phyloP scores from a whole-genome alignment of 2,113 vertebrate genomes.

The Irena cyanogastra region DNA sequence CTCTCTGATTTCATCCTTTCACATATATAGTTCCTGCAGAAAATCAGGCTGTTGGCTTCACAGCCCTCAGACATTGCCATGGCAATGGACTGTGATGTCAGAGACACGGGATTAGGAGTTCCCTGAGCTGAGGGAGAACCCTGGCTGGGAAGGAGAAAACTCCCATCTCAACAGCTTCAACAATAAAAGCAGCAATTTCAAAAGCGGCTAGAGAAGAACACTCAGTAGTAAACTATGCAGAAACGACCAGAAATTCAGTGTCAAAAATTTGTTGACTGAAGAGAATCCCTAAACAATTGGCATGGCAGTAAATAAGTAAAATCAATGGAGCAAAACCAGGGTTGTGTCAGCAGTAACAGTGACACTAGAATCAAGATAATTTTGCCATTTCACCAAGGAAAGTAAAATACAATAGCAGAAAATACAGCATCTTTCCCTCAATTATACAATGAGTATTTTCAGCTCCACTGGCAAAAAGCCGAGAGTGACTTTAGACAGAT shows the following conservation, averaged over 20 bases:
- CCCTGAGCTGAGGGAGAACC: not conserved
- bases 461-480: not conserved
- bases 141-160: not conserved
- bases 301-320: not conserved
- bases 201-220: not conserved
- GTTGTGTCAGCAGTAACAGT: not conserved
- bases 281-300: not conserved
- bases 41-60: not conserved
- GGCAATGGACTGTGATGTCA: not conserved
- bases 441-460: not conserved
- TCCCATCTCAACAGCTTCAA: not conserved
- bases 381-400: not conserved
- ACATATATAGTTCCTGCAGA: not conserved
- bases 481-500: not conserved
- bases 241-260: not conserved
- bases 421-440: not conserved
- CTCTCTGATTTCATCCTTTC: not conserved
- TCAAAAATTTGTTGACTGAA: not conserved
- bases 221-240: not conserved
- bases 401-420: not conserved
- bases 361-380: not conserved
- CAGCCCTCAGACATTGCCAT: not conserved
- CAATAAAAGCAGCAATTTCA: not conserved
- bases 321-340: not conserved
- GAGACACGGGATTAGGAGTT: constrained; percentile 1